A percentile compares a stretch with the other conserved stretches of the same genome.
Conservation (phyloP, 2,113 vertebrate species). For the Entelurus aequoreus region DNA sequence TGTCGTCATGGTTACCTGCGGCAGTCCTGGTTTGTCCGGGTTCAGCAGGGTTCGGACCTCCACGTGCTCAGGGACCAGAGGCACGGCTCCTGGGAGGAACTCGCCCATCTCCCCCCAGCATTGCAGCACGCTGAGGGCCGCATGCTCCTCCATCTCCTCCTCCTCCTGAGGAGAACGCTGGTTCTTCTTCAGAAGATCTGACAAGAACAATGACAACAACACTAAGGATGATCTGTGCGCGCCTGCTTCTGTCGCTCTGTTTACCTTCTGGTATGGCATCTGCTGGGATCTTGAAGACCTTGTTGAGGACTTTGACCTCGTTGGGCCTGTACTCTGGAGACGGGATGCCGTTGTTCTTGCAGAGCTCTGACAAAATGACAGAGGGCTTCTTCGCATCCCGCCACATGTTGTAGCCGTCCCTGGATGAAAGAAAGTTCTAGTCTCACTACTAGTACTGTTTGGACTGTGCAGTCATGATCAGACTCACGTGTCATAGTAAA, state of each 20-base stretch:
- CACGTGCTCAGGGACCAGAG: constrained; percentile 86
- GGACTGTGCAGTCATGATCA: not conserved
- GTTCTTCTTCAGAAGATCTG: constrained; percentile 73
- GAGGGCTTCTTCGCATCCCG: constrained; percentile 83
- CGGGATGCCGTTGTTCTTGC: constrained; percentile 78
- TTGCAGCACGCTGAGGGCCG: constrained; percentile 81
- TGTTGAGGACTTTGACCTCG: constrained; percentile 88
- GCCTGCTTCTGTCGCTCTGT: not conserved
- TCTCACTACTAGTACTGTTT: not conserved
- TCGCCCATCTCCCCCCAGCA: constrained; percentile 88
- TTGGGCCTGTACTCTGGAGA: constrained; percentile 78
- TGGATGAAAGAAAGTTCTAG: constrained; percentile 34
- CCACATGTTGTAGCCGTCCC: constrained; percentile 86
- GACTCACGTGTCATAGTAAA: constrained; percentile 78
- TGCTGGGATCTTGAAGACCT: constrained; percentile 83
- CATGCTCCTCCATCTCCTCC: constrained; percentile 76
- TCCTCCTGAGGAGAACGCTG: constrained; percentile 59
- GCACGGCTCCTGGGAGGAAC: constrained; percentile 67
- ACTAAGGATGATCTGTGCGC: not conserved
- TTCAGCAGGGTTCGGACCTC: constrained; percentile 81
- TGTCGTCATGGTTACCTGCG: constrained; percentile 71
- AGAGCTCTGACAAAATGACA: constrained; percentile 82
- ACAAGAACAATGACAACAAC: constrained; percentile 5
- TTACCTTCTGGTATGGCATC: constrained; percentile 83
- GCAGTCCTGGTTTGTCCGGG: constrained; percentile 76